phyloP scores from a whole-genome alignment of 2,797 vertebrate genomes.

The Chiroxiphia lanceolata region DNA sequence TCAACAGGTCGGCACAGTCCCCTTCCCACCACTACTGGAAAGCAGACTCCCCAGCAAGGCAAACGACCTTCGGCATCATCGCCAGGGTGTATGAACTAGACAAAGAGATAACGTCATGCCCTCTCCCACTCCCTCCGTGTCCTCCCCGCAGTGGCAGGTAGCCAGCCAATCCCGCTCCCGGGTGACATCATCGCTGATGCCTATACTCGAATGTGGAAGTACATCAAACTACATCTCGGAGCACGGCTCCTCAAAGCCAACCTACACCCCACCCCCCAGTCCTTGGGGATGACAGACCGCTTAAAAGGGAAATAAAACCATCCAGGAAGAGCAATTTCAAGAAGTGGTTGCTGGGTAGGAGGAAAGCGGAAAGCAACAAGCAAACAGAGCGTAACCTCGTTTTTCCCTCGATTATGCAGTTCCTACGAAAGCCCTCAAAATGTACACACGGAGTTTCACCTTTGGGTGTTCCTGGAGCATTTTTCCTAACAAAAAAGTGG shows the following conservation, averaged over 20 bases:
- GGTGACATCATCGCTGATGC: slow-evolving; percentile 41
- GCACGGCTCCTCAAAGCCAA: neutral
- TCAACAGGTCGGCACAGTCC: neutral
- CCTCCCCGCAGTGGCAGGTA: slow-evolving; percentile 25
- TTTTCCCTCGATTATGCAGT: neutral
- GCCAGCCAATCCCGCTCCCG: slow-evolving; percentile 53
- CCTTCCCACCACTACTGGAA: neutral
- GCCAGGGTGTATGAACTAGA: neutral
- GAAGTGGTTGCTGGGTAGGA: neutral
- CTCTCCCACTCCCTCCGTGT: slow-evolving; percentile 2
- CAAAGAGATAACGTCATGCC: slow-evolving; percentile 61
- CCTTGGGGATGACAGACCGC: neutral
- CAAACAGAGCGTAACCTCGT: neutral
- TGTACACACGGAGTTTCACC: neutral
- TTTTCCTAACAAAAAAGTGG: neutral
- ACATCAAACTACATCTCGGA: neutral
- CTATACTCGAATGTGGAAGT: neutral
- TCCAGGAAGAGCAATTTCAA: neutral
- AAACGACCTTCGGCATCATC: neutral
- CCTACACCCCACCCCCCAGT: accelerated
- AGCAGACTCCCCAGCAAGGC: neutral
- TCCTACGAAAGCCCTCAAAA: neutral
- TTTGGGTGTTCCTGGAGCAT: neutral
- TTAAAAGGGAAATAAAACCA: neutral
- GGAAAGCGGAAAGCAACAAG: neutral